Base-by-base conservation (phyloP, 53 echinoderm and acorn worm species). In the Crossaster papposus region DNA sequence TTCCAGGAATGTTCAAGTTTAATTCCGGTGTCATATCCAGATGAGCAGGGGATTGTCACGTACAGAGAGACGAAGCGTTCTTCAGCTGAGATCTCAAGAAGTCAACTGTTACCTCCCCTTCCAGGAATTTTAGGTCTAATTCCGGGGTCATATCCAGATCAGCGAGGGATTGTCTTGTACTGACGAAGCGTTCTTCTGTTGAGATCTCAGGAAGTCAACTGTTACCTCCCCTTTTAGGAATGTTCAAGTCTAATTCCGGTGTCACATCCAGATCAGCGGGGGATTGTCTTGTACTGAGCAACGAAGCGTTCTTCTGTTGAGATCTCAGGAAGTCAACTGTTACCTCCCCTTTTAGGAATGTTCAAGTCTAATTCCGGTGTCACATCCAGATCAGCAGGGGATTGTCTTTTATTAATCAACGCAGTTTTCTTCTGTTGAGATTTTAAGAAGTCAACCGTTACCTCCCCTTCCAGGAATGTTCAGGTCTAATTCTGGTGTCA, bases 161-260 rank as follows among this genome's bases (percentile, higher is more conserved):
- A 35, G 24, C 62, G n/a, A n/a, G n/a, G n/a, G n/a, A 31, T 58
- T 86, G 36, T 23, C 63, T 29, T 23, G 78, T 36, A 12, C 72
- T 35, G 30, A 55, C 0, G 74, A 28, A 32, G 37, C 10, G n/a
- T n/a, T n/a, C 11, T 76, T 81, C 72, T 91, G 53, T 72, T 99
- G 99, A 17, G 70, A 64, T 50, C 93, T 79, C 0, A 96, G 88
- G 83, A 99, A 99, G 65, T 74, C 74, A 80, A 28, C 80, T 58
- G 36, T 80, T 80, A 13, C 55, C 51, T 13, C 80, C 80, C n/a
- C n/a, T n/a, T n/a, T n/a, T n/a, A 33, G 28, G 29, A 5, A 85
- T 31, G 58, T 77, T 86, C n/a, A 53, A 20, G 35, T 86, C 86
- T 14, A 74, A 34, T 34, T 86, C 86, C 14, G 86, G 86, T 22